Percentiles rank a stretch among this genome's conserved stretches.
These are phyloP conservation scores for Calameuta idolon DNA, from an alignment of 2,888 invertebrate species.

Conservation along the genomic window DNA sequence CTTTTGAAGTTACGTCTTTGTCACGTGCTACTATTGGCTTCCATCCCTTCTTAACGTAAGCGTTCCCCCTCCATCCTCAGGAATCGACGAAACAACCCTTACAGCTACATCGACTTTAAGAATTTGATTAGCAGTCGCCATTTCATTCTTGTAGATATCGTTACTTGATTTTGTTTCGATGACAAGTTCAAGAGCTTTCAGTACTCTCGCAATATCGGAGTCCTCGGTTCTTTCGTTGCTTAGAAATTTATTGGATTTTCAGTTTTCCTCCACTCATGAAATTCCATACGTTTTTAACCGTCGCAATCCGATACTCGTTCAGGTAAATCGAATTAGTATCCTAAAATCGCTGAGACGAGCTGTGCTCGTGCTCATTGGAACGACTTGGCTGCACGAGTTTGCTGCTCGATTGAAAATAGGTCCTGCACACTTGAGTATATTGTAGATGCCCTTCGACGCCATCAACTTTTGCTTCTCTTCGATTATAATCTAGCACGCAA, in stretches of 20 bases:
- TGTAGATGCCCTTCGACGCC: background rate
- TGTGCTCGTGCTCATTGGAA: background rate
- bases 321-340: background rate
- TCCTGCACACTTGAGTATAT: background rate
- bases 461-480: background rate
- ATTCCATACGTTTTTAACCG: background rate
- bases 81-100: background rate
- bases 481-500: background rate
- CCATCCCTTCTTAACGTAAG: background rate
- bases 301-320: background rate
- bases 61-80: background rate
- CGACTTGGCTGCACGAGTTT: background rate
- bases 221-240: background rate
- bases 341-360: background rate
- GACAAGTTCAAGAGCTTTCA: background rate
- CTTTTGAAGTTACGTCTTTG: background rate
- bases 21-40: background rate
- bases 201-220: background rate
- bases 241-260: background rate
- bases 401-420: background rate
- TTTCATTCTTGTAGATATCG: background rate
- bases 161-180: background rate
- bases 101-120: background rate
- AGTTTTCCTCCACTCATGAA: background rate
- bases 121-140: background rate